Evolutionary conservation across 2,113 vertebrate genomes (phyloP), one percentile per base, ranked within the genome.

Genomic region (Cyphomyrus plagiostoma): DNA sequence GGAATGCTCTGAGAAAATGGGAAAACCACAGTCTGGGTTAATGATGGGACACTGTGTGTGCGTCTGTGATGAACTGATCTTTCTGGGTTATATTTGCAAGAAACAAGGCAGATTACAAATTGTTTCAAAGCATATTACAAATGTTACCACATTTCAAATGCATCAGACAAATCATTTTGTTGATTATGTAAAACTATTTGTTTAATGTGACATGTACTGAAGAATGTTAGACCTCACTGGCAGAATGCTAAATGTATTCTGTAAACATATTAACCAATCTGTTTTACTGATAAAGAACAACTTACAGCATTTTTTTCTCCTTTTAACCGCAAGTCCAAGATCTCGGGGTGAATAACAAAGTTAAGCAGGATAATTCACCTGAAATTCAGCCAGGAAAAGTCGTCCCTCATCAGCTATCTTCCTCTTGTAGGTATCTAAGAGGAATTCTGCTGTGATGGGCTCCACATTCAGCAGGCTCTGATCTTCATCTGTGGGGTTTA

Each of bases 331-430:
- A 77, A 49, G 5, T 52, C 30, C 6, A 21, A 9, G 26, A 11
- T 62, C 13, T 56, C 10, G 42, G 9, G 17, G 8, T 80, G n/a
- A 77, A 35, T 58, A 58, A 19, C 17, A 62, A 21, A 58, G 35
- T 46, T 53, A 66, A 19, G 4, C 15, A 52, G 3, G 1, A 10
- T 62, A 6, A 94, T 30, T 46, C 86, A 99, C 98, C 97, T 99
- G 98, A 95, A 99, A 99, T 94, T 99, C 98, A 85, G 96, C 97
- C 93, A 99, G 94, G 90, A 99, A 99, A 56, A 99, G 96, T 82
- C 98, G 95, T 15, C 95, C 97, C 85, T 99, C 98, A 53, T 99
- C 98, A 9, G 98, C 98, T 0, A 98, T 96, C 91, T 99, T 99
- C 90, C 93, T 97, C 92, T 97, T 98, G 87, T 99, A 99, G 0